Base-by-base conservation (phyloP, 2,888 invertebrate species). In the Yponomeuta malinellus region DNA sequence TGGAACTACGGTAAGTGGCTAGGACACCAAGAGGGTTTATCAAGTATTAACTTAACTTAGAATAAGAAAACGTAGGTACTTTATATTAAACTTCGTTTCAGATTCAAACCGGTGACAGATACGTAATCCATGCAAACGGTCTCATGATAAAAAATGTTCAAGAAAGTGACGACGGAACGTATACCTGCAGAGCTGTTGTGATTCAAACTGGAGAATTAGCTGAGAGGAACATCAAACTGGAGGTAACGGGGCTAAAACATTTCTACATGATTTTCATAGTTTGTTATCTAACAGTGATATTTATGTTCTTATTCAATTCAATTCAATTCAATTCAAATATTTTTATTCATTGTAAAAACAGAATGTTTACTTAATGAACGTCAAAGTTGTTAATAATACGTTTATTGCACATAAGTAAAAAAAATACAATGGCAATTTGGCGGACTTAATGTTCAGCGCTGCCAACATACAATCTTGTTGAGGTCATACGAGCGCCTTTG, bases 151-250 rank as follows among this genome's bases (percentile, higher is more conserved):
- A 94, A 76, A 94, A 95, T 76, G 95, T 97, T 0, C 93, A 94
- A 75, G 96, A 96, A 83, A 94, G 95, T 23, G 97, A 98, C 78
- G 97, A 97, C 81, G 98, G 97, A 0, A 93, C 95, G 10, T 98
- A 98, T 83, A 96, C 95, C 5, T 98, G 98, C 81, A 94, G 97
- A 68, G 98, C 97, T n/a, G 95, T 96, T 64, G 97, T 97, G 0
- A 93, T 95, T 29, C 93, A 94, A 74, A 96, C 97, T 63, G 98
- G 97, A 64, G 95, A 97, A 81, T 93, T 97, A 6, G 93, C 95
- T 70, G 95, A 95, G 76, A 94, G 95, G 73, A 94, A 94, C 78
- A 98, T 98, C 75, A 95, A 95, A 83, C 95, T 98, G 10, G 96
- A 96, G 93, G 96, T 96, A 84, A 77, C 1, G 52, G 12, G 52